Evolutionary conservation across 2,797 vertebrate species (phyloP).

Genomic region (Denticeps clupeoides): DNA sequence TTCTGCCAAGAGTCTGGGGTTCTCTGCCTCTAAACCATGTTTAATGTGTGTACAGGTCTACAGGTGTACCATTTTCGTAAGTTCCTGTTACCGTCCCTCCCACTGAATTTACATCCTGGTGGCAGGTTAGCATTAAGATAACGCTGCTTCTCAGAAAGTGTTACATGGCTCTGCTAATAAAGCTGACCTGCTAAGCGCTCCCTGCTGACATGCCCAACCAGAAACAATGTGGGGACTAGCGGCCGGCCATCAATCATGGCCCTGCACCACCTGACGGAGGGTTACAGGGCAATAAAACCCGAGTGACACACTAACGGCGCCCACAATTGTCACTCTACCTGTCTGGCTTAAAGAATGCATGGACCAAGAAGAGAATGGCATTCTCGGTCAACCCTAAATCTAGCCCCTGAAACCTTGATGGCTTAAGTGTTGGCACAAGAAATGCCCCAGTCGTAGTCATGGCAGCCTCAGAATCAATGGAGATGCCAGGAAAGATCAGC

Average conservation of each 20-base stretch:
- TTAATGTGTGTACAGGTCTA: too few species aligned
- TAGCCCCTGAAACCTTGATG: too few species aligned
- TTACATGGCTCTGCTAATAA: constrained; percentile 24
- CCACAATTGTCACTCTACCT: too few species aligned
- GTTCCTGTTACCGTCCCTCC: constrained; percentile 11
- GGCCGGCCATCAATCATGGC: constrained; percentile 14
- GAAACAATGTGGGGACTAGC: constrained; percentile 19
- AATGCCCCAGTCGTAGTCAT: too few species aligned
- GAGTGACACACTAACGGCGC: too few species aligned
- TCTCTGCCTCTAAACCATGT: too few species aligned
- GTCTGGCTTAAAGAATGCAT: constrained; percentile 19
- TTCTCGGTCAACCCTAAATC: too few species aligned
- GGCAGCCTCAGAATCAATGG: too few species aligned
- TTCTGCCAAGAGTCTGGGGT: too few species aligned
- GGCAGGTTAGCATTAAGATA: constrained; percentile 19
- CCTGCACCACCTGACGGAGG: neutral
- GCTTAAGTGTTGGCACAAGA: too few species aligned
- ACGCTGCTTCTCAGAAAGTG: constrained; percentile 19
- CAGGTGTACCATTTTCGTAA: too few species aligned
- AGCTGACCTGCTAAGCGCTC: constrained; percentile 9
- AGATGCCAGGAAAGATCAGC: constrained; percentile 25
- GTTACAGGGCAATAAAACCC: neutral
- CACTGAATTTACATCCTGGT: constrained; percentile 18
- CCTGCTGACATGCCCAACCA: constrained; percentile 3
- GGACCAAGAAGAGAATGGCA: constrained; percentile 28